Evolutionary conservation across 1,140 invertebrate species (phyloP).

Genomic region (Drosophila lacertosa): DNA sequence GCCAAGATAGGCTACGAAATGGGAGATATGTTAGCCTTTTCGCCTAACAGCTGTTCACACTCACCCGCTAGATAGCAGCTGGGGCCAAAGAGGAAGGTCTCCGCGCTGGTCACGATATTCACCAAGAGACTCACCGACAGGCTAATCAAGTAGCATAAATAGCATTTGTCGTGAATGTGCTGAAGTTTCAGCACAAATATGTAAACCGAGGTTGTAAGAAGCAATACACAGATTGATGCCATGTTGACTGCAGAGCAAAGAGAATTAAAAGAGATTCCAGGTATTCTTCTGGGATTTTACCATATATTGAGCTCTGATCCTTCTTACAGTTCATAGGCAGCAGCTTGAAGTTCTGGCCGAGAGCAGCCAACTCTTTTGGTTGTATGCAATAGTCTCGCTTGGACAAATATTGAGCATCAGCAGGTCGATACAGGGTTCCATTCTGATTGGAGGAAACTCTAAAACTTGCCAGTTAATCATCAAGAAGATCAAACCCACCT

Average conservation of each 20-base stretch:
- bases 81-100: neutral
- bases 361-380: neutral
- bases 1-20: neutral
- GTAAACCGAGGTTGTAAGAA: neutral
- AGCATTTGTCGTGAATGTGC: neutral
- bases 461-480: too few relatives aligned
- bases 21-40: too few relatives aligned
- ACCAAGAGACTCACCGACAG: neutral
- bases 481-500: neutral
- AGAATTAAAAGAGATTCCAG: neutral
- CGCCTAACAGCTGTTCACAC: neutral
- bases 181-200: neutral
- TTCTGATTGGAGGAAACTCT: neutral
- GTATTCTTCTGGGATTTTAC: neutral
- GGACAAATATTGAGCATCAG: neutral
- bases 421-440: neutral
- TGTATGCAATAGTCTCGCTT: slow-evolving; percentile 5
- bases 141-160: neutral
- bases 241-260: neutral
- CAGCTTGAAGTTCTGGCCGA: neutral
- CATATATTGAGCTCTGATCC: neutral
- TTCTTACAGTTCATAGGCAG: neutral
- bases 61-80: neutral
- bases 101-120: neutral
- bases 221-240: neutral